phyloP scores from a whole-genome alignment of 1,140 invertebrate species.

The Chlorops oryzae region DNA sequence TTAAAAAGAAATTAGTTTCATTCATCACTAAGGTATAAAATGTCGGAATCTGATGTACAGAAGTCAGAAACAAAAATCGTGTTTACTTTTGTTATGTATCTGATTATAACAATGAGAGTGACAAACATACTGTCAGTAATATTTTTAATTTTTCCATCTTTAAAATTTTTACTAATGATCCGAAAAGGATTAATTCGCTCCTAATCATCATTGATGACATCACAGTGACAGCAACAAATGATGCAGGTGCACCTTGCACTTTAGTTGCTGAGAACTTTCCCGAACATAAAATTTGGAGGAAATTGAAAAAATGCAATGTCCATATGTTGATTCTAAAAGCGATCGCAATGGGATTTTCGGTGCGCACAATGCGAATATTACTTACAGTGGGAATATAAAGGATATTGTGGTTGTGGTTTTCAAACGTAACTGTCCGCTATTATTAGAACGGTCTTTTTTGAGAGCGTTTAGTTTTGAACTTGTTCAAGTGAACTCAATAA shows the following conservation, averaged over 20 bases:
- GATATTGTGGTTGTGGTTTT: slow-evolving; percentile 12
- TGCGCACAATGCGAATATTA: slow-evolving; percentile 23
- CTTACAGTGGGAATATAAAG: slow-evolving; percentile 22
- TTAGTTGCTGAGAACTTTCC: neutral
- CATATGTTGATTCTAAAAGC: slow-evolving; percentile 2
- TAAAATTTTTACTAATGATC: neutral
- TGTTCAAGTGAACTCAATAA: neutral
- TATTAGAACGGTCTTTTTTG: slow-evolving; percentile 1
- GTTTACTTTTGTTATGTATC: no score
- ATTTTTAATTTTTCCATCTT: neutral
- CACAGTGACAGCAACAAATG: neutral
- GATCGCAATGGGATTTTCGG: neutral
- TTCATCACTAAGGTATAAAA: no score
- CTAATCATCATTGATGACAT: neutral
- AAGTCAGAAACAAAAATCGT: no score
- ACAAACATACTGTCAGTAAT: neutral
- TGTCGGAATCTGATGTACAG: no score
- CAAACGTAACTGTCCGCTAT: neutral
- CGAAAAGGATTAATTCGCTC: neutral
- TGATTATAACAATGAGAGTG: neutral
- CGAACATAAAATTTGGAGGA: neutral
- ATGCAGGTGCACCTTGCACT: slow-evolving; percentile 1
- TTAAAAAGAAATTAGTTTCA: no score
- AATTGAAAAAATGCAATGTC: neutral
- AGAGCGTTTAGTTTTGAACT: neutral